Conservation (phyloP, 1,140 invertebrate species). For the Formica exsecta region DNA sequence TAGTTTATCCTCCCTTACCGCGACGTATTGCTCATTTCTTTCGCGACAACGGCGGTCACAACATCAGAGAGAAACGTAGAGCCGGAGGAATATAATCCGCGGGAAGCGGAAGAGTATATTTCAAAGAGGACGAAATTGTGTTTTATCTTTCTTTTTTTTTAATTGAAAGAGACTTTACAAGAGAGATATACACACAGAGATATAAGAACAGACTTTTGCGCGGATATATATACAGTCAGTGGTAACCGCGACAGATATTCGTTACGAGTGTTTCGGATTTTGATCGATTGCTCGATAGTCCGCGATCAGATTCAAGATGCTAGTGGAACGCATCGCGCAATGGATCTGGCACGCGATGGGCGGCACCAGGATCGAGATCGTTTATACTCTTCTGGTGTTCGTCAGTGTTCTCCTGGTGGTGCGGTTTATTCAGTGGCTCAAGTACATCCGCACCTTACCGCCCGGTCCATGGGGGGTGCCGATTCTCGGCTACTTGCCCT, state of each 20-base stretch:
- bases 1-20: neutral
- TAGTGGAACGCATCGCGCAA: constrained; percentile 76
- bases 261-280: neutral
- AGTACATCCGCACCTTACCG: constrained; percentile 89
- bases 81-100: neutral
- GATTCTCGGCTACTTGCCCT: constrained; percentile 93
- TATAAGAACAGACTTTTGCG: neutral
- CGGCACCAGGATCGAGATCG: constrained; percentile 70
- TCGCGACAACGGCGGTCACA: neutral
- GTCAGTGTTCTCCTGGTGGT: constrained; percentile 86
- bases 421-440: constrained; percentile 81
- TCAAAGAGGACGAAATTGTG: neutral
- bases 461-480: constrained; percentile 95
- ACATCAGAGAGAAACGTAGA: neutral
- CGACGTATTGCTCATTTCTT: neutral
- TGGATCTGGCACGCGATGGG: constrained; percentile 74
- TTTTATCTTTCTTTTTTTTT: neutral
- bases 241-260: constrained; percentile 26
- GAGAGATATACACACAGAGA: neutral
- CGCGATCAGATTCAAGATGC: constrained; percentile 70
- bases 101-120: too few relatives aligned
- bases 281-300: neutral
- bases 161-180: neutral
- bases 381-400: constrained; percentile 86
- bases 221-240: constrained; percentile 9